These are phyloP conservation scores for Drusus annulatus DNA, from an alignment of 1,140 invertebrate species.

Conservation along the genomic window DNA sequence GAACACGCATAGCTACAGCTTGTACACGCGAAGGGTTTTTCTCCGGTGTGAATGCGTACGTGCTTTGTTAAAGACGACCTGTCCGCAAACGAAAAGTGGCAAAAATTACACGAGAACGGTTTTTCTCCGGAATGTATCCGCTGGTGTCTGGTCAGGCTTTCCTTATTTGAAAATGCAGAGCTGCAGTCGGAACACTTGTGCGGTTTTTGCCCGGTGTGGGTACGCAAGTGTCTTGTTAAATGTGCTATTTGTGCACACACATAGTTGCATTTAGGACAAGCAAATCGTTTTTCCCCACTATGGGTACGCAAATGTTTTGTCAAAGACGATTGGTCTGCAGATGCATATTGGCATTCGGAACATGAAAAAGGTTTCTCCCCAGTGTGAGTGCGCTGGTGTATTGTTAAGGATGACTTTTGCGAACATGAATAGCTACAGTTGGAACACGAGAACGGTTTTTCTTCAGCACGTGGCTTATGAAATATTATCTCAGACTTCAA, in stretches of 20 bases:
- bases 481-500: not conserved
- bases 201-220: not conserved
- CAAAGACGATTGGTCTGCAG: not conserved
- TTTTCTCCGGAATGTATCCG: not conserved
- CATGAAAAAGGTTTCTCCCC: not conserved
- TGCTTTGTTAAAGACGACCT: no score
- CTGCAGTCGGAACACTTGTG: not conserved
- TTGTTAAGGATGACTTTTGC: not conserved
- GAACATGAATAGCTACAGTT: not conserved
- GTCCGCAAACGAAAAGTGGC: no score
- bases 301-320: not conserved
- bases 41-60: no score
- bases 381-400: not conserved
- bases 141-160: not conserved
- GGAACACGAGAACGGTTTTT: not conserved
- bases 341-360: not conserved
- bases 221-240: not conserved
- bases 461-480: not conserved
- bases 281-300: not conserved
- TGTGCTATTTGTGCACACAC: not conserved
- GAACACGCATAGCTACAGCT: no score
- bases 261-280: not conserved
- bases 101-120: not conserved
- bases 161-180: not conserved
- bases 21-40: no score